Evolutionary conservation across 2,113 vertebrate species (phyloP).

Genomic region (Eidolon helvum): DNA sequence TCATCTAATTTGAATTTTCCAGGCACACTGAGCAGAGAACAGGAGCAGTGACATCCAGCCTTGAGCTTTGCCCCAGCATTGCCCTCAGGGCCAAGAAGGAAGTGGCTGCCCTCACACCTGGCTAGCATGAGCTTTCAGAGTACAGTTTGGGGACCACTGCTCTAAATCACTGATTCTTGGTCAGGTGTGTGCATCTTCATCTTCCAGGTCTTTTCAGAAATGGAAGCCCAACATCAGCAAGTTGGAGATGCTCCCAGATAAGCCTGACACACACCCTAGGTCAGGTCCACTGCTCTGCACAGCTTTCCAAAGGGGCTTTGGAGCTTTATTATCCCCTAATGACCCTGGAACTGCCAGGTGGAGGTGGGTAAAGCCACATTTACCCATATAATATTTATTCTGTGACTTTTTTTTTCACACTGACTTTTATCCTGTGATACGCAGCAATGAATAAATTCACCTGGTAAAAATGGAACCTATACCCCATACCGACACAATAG

Average conservation of each 20-base stretch:
- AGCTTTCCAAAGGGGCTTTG: neutral
- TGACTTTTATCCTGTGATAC: no score
- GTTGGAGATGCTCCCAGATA: neutral
- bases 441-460: neutral
- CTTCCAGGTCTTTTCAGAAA: neutral
- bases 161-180: neutral
- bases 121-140: neutral
- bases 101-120: rapidly evolving
- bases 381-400: no score
- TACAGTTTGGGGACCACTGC: neutral
- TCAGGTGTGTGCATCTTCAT: no score
- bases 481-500: neutral
- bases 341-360: no score
- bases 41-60: neutral
- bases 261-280: neutral
- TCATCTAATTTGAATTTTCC: neutral
- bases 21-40: neutral
- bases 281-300: no score
- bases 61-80: rapidly evolving
- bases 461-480: neutral
- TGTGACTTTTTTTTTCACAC: no score
- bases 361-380: no score
- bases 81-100: neutral
- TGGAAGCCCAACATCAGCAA: neutral
- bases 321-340: rapidly evolving